Conservation (phyloP, 1,140 invertebrate species). For the Drosophila repleta region DNA sequence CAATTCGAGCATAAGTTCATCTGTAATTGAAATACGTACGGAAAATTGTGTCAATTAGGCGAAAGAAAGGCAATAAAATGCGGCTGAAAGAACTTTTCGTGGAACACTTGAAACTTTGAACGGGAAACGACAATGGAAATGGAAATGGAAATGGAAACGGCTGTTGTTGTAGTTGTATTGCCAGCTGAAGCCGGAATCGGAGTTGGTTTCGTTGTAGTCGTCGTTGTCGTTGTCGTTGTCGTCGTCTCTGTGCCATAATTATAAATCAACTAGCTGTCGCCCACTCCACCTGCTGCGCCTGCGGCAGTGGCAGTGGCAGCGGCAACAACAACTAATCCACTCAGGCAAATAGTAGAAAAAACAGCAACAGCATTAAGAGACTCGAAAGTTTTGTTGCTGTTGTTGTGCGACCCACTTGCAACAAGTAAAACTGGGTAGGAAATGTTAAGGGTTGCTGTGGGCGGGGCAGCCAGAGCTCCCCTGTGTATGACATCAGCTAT, state of each 20-base stretch:
- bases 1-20: no score
- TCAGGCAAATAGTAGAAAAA: constrained; percentile 52
- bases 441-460: constrained; percentile 32
- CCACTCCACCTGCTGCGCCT: constrained; percentile 41
- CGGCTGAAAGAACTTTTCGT: constrained; percentile 15
- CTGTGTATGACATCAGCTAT: constrained; percentile 80
- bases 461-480: constrained; percentile 40
- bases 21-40: no score
- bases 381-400: constrained; percentile 25
- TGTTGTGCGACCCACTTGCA: constrained; percentile 70
- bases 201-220: constrained; percentile 9
- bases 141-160: constrained; percentile 13
- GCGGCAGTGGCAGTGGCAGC: constrained; percentile 12
- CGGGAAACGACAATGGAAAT: constrained; percentile 7
- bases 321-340: constrained; percentile 66
- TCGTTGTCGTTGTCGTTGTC: constrained; percentile 12
- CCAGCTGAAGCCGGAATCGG: constrained; percentile 3
- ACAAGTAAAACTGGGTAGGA: constrained; percentile 53
- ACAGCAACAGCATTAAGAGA: constrained; percentile 59
- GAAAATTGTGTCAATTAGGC: constrained; percentile 35
- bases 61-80: constrained; percentile 16
- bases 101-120: constrained; percentile 57
- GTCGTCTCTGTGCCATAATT: constrained; percentile 52
- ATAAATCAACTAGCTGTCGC: constrained; percentile 72
- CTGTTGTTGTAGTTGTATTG: background rate